phyloP scores from a whole-genome alignment of 30 jellyfish, hydroid and myxozoan genomes.

The Aurelia coerulea region DNA sequence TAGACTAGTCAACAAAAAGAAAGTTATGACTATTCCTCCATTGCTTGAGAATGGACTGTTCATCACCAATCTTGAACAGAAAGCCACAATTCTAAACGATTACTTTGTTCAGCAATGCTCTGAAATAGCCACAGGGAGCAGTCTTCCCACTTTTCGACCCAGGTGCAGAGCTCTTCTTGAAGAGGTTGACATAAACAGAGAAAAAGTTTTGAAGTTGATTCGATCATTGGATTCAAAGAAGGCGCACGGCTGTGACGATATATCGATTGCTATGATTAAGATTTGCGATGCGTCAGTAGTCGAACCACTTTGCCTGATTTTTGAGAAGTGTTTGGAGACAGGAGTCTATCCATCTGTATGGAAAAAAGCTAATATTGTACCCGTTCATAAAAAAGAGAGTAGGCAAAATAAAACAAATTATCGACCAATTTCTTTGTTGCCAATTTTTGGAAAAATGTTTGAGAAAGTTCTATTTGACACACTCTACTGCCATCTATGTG shows the following conservation, averaged over 20 bases:
- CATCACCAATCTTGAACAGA: conserved; percentile 49
- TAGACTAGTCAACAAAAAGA: conserved; percentile 35
- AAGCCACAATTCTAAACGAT: conserved; percentile 50
- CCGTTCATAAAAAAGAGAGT: neutral
- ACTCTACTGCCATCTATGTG: no score
- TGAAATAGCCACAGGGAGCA: conserved; percentile 43
- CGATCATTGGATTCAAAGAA: conserved; percentile 50
- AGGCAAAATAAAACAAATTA: no score
- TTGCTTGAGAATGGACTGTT: conserved; percentile 24
- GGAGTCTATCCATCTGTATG: no score
- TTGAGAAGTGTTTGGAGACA: conserved; percentile 55
- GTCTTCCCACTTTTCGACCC: conserved; percentile 38
- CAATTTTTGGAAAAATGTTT: no score
- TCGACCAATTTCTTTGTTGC: no score
- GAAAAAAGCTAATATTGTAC: no score
- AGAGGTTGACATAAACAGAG: conserved; percentile 32
- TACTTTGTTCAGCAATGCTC: conserved; percentile 58
- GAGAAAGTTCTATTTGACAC: no score
- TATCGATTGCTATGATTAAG: conserved; percentile 43
- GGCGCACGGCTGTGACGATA: conserved; percentile 74
- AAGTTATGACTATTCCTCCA: neutral
- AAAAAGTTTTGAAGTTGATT: conserved; percentile 28
- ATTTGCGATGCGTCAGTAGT: conserved; percentile 34
- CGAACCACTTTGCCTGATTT: conserved; percentile 51
- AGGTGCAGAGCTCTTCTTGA: conserved; percentile 34